Evolutionary conservation across 1,140 invertebrate genomes (phyloP).

Genomic region (Drosophila bocqueti): DNA sequence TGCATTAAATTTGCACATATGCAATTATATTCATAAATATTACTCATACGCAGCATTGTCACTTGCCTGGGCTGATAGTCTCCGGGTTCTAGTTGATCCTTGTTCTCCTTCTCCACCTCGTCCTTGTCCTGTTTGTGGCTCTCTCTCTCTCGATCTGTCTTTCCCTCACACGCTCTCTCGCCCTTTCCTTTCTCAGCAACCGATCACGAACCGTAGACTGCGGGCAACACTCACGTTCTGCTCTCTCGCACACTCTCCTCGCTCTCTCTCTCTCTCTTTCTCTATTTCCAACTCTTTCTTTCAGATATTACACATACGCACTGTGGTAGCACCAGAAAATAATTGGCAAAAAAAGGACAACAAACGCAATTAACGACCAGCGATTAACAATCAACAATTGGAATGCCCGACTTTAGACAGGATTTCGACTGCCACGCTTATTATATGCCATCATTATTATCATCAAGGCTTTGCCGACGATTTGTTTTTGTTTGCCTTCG

Average conservation of each 20-base stretch:
- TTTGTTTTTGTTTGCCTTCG: conserved; percentile 60
- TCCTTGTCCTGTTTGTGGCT: background rate
- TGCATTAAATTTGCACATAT: background rate
- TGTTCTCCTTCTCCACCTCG: background rate
- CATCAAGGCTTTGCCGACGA: conserved; percentile 26
- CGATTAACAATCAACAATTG: conserved; percentile 16
- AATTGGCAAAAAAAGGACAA: conserved; percentile 62
- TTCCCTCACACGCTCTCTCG: conserved; percentile 12
- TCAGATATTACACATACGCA: conserved; percentile 70
- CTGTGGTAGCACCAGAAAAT: conserved; percentile 70
- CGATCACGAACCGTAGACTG: conserved; percentile 9
- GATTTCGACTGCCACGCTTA: conserved; percentile 29
- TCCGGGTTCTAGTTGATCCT: conserved; percentile 7
- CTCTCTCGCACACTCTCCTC: conserved; percentile 14
- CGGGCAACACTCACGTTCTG: conserved; percentile 5
- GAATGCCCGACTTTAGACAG: conserved; percentile 27
- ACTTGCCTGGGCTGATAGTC: conserved; percentile 57
- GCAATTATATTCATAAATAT: conserved; percentile 19
- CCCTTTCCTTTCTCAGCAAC: background rate
- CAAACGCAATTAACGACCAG: conserved; percentile 6
- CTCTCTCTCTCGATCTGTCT: conserved; percentile 24
- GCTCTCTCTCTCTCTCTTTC: background rate
- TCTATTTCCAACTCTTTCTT: background rate
- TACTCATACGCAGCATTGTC: conserved; percentile 63
- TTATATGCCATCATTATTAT: conserved; percentile 21